Evolutionary conservation across 2,888 invertebrate genomes (phyloP).

Genomic region (Apotomis betuletana): DNA sequence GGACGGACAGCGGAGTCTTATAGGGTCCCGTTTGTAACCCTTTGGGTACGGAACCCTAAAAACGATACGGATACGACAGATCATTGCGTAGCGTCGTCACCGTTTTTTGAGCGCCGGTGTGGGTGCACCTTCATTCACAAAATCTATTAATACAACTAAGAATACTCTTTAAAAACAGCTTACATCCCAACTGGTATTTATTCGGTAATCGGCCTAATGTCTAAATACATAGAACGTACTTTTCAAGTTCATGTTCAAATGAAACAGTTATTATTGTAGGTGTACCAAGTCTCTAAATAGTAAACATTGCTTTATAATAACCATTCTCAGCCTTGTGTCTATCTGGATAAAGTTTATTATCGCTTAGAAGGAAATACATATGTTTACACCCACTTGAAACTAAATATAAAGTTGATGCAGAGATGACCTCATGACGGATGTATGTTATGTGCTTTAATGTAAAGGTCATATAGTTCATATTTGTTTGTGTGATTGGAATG

Average conservation of each 20-base stretch:
- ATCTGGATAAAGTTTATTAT: neutral
- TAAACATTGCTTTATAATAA: neutral
- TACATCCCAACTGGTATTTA: neutral
- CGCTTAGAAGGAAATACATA: neutral
- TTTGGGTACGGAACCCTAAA: no score
- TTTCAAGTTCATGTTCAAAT: neutral
- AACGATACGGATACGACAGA: no score
- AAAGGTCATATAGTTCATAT: constrained; percentile 26
- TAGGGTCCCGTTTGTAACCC: no score
- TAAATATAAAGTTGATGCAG: constrained; percentile 38
- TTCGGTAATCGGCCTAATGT: neutral
- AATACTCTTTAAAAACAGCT: neutral
- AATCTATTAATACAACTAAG: neutral
- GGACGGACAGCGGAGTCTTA: no score
- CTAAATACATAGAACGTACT: neutral
- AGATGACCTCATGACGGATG: constrained; percentile 34
- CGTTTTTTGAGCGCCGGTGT: no score
- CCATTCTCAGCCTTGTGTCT: neutral
- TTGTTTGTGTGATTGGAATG: constrained; percentile 14
- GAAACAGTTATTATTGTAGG: constrained; percentile 28
- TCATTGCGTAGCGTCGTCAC: no score
- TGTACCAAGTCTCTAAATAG: constrained; percentile 18
- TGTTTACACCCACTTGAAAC: constrained; percentile 37
- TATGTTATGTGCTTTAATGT: constrained; percentile 9
- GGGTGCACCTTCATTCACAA: neutral